These are phyloP conservation scores for Conchocele bisecta DNA, from an alignment of 2,888 invertebrate species.

Conservation along the genomic window DNA sequence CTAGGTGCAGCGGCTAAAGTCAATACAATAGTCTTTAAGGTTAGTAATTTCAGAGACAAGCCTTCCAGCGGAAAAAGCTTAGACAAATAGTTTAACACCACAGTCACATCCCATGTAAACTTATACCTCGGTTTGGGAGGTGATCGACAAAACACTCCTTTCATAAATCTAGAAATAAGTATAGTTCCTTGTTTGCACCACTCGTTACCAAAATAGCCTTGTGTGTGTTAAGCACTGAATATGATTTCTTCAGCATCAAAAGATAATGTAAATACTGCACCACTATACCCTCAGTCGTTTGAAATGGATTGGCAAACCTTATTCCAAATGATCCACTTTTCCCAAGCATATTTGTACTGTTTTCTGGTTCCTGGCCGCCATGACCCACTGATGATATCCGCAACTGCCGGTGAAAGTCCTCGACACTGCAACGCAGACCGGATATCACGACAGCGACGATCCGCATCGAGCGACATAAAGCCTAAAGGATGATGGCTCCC, in stretches of 20 bases:
- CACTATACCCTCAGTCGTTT: constrained; percentile 19
- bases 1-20: constrained; percentile 15
- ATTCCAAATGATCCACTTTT: constrained; percentile 41
- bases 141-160: constrained; percentile 19
- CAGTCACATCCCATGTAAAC: constrained; percentile 26
- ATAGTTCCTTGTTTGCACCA: not conserved
- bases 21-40: constrained; percentile 20
- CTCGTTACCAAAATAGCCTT: constrained; percentile 16
- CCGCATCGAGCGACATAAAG: constrained; percentile 1
- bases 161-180: constrained; percentile 36
- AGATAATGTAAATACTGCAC: constrained; percentile 18
- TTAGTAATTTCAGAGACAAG: constrained; percentile 12
- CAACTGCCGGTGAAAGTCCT: constrained; percentile 36
- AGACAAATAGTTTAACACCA: constrained; percentile 7
- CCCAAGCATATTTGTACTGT: constrained; percentile 40
- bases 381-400: constrained; percentile 5
- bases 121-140: constrained; percentile 23
- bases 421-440: constrained; percentile 22
- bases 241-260: not conserved
- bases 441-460: constrained; percentile 30
- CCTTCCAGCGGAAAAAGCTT: not conserved
- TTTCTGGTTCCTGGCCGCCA: constrained; percentile 36
- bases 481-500: constrained; percentile 22
- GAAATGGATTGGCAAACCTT: constrained; percentile 32
- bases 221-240: constrained; percentile 4